Evolutionary conservation across 92 coral and sea anemone species (phyloP).

Genomic region (Palythoa grandiflora): DNA sequence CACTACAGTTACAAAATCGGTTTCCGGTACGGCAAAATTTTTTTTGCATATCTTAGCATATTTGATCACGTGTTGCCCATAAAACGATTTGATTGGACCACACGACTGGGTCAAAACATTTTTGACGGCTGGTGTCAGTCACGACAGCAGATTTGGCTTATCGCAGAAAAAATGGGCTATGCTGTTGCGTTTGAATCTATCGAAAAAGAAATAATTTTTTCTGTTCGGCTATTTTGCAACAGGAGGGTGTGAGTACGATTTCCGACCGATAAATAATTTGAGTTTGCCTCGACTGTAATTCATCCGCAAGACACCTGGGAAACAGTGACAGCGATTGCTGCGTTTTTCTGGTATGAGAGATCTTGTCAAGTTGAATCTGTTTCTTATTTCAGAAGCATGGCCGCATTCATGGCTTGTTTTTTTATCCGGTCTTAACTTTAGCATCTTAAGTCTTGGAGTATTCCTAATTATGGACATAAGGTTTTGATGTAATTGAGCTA

Average conservation of each 20-base stretch:
- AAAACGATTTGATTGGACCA: constrained; percentile 27
- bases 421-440: constrained; percentile 80
- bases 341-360: constrained; percentile 47
- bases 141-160: constrained; percentile 21
- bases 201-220: background rate
- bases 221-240: background rate
- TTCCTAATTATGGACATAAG: constrained; percentile 80
- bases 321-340: background rate
- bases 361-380: constrained; percentile 78
- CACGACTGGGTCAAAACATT: constrained; percentile 6
- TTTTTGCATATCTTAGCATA: background rate
- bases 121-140: constrained; percentile 50
- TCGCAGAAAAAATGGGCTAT: background rate
- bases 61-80: constrained; percentile 20
- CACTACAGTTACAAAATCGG: no score
- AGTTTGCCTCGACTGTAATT: background rate
- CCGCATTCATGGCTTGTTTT: constrained; percentile 78
- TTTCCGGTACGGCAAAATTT: no score
- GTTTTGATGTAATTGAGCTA: constrained; percentile 48
- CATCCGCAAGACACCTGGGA: background rate
- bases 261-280: background rate
- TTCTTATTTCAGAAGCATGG: constrained; percentile 86
- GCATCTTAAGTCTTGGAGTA: constrained; percentile 74
- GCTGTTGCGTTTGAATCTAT: no score
- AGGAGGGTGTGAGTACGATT: background rate